A percentile compares a stretch with the other conserved stretches of the same genome.
Conservation (phyloP, 2,113 vertebrate species). For the Xiphophorus couchianus region DNA sequence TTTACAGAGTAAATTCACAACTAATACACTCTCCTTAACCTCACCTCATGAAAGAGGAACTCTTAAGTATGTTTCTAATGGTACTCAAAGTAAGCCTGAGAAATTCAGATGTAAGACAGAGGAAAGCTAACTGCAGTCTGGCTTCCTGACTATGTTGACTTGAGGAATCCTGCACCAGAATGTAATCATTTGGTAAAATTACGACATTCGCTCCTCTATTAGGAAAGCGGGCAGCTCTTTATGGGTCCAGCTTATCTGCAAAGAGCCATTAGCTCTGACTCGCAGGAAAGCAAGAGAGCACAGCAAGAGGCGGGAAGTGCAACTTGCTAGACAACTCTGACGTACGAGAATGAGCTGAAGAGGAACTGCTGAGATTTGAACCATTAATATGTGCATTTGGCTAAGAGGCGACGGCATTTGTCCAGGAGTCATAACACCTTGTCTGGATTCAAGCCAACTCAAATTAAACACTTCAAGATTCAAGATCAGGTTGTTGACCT, state of each 20-base stretch:
- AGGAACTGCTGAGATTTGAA: slow-evolving; percentile 36
- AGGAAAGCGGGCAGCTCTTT: slow-evolving; percentile 56
- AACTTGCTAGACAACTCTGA: slow-evolving; percentile 47
- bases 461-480: slow-evolving; percentile 49
- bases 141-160: slow-evolving; percentile 29
- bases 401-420: slow-evolving; percentile 56
- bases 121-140: slow-evolving; percentile 34
- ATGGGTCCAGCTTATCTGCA: slow-evolving; percentile 61
- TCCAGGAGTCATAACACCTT: slow-evolving; percentile 44
- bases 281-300: slow-evolving; percentile 40
- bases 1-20: slow-evolving; percentile 73
- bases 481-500: slow-evolving; percentile 23
- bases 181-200: slow-evolving; percentile 53
- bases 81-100: slow-evolving; percentile 46
- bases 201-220: slow-evolving; percentile 51
- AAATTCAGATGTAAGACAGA: slow-evolving; percentile 47
- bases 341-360: slow-evolving; percentile 51
- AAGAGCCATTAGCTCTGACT: slow-evolving; percentile 47
- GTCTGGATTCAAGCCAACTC: slow-evolving; percentile 55
- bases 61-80: slow-evolving; percentile 65
- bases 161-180: slow-evolving; percentile 30
- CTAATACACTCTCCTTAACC: slow-evolving; percentile 60
- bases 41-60: slow-evolving; percentile 35
- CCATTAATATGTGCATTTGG: slow-evolving; percentile 56
- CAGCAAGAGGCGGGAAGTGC: slow-evolving; percentile 37